Evolutionary conservation across 2,113 vertebrate species (phyloP), one percentile per base, ranked within the genome.

Genomic region (Microcebus jonahi): DNA sequence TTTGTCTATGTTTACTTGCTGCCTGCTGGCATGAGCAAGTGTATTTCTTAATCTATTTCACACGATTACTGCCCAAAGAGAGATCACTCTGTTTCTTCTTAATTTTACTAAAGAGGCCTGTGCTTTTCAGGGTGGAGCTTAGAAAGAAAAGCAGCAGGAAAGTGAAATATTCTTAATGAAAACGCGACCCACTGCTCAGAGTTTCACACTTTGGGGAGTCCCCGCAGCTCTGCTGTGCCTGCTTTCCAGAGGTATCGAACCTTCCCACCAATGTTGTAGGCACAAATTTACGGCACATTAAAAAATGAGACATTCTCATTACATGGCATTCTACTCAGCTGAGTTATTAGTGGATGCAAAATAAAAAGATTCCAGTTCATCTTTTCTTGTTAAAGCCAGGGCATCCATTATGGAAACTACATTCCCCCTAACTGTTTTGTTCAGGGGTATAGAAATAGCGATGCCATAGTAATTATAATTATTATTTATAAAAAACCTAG

Each of bases 11-110:
- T 83, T 87, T 90, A 81, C 70, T 65, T 89, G 79, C 89, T 95
- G 70, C 95, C 93, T 82, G 84, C 90, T 97, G 93, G 75, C 59
- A 39, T 4, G 34, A 91, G 76, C 71, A 85, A 96, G 84, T 59
- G 11, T 95, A 92, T 94, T 97, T 96, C 92, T 97, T 97, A 95
- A 97, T 98, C 95, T 95, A 5, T 96, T 97, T 97, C 97, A 96
- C 87, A 95, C 20, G 0, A 77, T 95, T 65, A 91, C 63, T 95
- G 81, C 80, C 95, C 91, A 92, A 97, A 96, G 90, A 96, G 95
- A 93, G 77, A 95, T 92, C 87, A 90, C 31, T 95, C 45, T 50
- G 48, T 68, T 82, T 95, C 85, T n/a, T 87, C 86, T 91, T 97
- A 96, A 95, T 96, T 97, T 96, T 96, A 61, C 83, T 97, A 92